Conservation (phyloP, 2,888 invertebrate genomes). For the Phytoseiulus persimilis region DNA sequence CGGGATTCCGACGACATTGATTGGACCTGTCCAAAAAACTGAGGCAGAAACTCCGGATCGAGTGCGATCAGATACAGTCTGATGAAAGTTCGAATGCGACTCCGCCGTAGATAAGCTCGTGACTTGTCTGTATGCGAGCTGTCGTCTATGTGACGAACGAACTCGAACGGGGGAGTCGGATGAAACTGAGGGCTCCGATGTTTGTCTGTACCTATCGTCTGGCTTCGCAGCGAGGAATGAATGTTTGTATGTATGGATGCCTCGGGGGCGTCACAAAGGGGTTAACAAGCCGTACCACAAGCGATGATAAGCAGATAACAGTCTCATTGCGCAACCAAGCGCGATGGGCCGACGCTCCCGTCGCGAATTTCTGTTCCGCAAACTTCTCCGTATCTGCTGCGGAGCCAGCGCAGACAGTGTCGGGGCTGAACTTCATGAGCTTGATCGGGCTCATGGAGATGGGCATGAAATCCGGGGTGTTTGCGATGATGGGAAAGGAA, state of each 20-base stretch:
- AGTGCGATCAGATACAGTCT: background rate
- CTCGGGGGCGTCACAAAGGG: constrained; percentile 8
- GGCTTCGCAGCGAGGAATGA: background rate
- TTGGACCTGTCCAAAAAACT: background rate
- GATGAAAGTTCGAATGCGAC: background rate
- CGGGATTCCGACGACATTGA: background rate
- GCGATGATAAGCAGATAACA: background rate
- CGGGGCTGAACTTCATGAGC: background rate
- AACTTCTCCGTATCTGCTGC: background rate
- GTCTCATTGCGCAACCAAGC: background rate
- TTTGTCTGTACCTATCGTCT: background rate
- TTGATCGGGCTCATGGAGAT: background rate
- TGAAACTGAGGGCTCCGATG: background rate
- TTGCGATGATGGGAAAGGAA: background rate
- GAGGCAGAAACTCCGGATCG: background rate
- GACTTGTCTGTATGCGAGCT: background rate
- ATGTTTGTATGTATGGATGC: background rate
- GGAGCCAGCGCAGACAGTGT: no score
- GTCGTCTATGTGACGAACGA: background rate
- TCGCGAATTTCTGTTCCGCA: background rate
- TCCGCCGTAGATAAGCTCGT: background rate
- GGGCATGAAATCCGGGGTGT: background rate
- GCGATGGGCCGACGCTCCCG: background rate
- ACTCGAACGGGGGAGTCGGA: background rate
- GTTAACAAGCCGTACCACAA: constrained; percentile 30